phyloP scores from a whole-genome alignment of 1,140 invertebrate genomes.

The Pseudomyrmex flavicornis region DNA sequence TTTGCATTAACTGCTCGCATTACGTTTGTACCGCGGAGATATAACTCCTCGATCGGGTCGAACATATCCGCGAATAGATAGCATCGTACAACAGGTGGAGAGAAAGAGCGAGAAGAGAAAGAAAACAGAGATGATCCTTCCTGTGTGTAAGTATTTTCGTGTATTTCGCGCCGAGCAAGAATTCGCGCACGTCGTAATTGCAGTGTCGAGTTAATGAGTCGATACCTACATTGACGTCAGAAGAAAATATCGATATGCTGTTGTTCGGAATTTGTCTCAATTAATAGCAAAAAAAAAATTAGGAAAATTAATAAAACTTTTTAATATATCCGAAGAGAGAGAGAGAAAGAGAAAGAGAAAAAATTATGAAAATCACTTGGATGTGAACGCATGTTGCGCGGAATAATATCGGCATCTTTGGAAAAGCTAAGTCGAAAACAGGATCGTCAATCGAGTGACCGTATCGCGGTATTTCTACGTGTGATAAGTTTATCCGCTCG shows the following conservation, averaged over 20 bases:
- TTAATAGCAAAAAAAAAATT: not conserved
- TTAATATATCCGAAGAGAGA: not conserved
- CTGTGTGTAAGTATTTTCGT: not conserved
- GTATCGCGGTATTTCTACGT: not conserved
- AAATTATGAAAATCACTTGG: not conserved
- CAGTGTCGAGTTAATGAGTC: not conserved
- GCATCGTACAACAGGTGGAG: constrained; percentile 36
- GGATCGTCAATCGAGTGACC: not conserved
- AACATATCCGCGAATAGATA: not conserved
- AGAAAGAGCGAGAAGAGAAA: constrained; percentile 7
- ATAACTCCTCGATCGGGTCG: constrained; percentile 20
- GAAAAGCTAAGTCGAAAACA: not conserved
- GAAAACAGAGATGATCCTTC: not conserved
- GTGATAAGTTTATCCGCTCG: not conserved
- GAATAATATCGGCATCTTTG: not conserved
- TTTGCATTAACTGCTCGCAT: constrained; percentile 60
- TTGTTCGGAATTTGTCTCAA: not conserved
- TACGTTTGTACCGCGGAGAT: constrained; percentile 34
- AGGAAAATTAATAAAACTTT: not conserved
- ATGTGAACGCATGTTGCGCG: not conserved
- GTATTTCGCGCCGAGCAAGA: not conserved
- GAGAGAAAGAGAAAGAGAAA: not conserved
- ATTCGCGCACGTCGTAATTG: not conserved
- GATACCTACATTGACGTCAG: not conserved
- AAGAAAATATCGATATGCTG: not conserved